A percentile compares a stretch with the other conserved stretches of the same genome.
Conservation (phyloP, 1,140 invertebrate genomes). For the Platyscapa corneri region DNA sequence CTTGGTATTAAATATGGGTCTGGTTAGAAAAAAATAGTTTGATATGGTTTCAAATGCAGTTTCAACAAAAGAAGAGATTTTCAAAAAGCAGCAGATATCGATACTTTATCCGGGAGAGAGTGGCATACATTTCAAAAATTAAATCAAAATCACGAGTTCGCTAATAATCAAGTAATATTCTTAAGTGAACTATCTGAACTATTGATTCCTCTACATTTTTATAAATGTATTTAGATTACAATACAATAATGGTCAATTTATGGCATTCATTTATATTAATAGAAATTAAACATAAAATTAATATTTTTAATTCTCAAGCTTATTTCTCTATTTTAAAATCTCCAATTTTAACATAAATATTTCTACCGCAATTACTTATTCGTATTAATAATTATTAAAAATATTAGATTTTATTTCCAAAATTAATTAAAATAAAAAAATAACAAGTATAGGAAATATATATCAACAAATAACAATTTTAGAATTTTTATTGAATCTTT, state of each 20-base stretch:
- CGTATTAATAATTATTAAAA: too few relatives aligned
- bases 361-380: too few relatives aligned
- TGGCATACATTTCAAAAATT: constrained; percentile 71
- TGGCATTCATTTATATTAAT: constrained; percentile 57
- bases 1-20: constrained; percentile 62
- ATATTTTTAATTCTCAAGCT: too few relatives aligned
- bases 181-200: constrained; percentile 74
- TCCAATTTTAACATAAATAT: too few relatives aligned
- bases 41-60: constrained; percentile 64
- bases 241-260: constrained; percentile 72
- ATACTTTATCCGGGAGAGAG: constrained; percentile 75
- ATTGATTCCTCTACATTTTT: constrained; percentile 75
- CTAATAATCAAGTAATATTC: constrained; percentile 69
- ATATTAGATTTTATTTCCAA: neutral
- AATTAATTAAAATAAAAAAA: constrained; percentile 65
- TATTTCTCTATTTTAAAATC: too few relatives aligned
- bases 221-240: constrained; percentile 74
- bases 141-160: constrained; percentile 70
- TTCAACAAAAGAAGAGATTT: constrained; percentile 66
- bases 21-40: constrained; percentile 62
- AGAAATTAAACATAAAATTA: too few relatives aligned
- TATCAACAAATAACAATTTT: constrained; percentile 49
- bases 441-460: constrained; percentile 65
- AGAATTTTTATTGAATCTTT: constrained; percentile 57
- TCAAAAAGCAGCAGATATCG: constrained; percentile 70